Evolutionary conservation across 2,888 invertebrate species (phyloP).

Genomic region (Rosalia funebris): DNA sequence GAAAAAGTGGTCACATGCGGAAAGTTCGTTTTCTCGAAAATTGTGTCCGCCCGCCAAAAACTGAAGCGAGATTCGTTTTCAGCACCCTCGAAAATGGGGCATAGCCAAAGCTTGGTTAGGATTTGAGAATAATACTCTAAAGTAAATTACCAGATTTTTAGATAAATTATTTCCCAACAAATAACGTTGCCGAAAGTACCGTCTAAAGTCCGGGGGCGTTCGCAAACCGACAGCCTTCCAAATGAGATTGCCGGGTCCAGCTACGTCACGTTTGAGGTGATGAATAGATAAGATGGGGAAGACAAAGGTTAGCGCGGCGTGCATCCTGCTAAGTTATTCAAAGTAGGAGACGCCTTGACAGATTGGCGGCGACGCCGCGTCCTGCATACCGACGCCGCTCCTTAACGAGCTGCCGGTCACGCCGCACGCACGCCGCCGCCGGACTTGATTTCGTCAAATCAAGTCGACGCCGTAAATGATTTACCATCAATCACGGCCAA

Average conservation of each 20-base stretch:
- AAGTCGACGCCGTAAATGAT: slow-evolving; percentile 23
- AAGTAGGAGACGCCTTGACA: slow-evolving; percentile 48
- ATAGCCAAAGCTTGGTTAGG: too few species aligned
- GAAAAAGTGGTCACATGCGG: too few species aligned
- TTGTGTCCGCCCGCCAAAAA: too few species aligned
- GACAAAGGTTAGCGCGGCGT: slow-evolving; percentile 20
- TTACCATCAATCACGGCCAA: slow-evolving; percentile 28
- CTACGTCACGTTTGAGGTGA: background rate
- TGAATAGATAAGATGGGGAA: slow-evolving; percentile 15
- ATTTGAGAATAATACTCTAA: too few species aligned
- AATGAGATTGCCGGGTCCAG: background rate
- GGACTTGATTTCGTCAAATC: slow-evolving; percentile 35
- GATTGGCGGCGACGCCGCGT: slow-evolving; percentile 49
- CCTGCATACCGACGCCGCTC: slow-evolving; percentile 46
- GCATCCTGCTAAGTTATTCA: slow-evolving; percentile 47
- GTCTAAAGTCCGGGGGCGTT: background rate
- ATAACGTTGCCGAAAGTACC: background rate
- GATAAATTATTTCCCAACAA: too few species aligned
- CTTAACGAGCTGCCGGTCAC: slow-evolving; percentile 39
- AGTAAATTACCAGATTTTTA: too few species aligned
- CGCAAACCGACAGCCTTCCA: background rate
- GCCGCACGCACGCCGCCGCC: slow-evolving; percentile 19
- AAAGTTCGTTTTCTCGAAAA: too few species aligned
- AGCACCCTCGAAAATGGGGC: too few species aligned
- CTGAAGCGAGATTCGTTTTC: too few species aligned